Conservation (phyloP, 2,888 invertebrate species). For the Caenorhabditis doughertyi region DNA sequence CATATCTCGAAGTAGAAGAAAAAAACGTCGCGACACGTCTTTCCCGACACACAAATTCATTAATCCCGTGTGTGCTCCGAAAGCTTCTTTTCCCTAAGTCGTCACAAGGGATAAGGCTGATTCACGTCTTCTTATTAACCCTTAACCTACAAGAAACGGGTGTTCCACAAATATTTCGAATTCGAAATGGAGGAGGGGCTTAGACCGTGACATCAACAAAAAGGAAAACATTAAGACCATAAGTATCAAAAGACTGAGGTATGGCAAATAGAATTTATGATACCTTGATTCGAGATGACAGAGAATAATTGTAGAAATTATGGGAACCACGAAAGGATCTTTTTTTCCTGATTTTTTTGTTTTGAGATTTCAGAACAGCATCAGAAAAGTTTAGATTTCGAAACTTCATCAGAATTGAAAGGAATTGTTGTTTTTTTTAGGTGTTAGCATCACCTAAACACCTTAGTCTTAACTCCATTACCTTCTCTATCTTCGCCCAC, state of each 20-base stretch:
- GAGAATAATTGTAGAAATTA: too few relatives aligned
- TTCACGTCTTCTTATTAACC: conserved; percentile 28
- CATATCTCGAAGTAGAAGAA: conserved; percentile 47
- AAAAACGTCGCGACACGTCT: conserved; percentile 36
- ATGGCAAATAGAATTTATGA: too few relatives aligned
- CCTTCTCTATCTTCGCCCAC: conserved; percentile 24
- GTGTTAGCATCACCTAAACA: conserved; percentile 4
- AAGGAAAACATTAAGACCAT: too few relatives aligned
- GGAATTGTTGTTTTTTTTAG: neutral
- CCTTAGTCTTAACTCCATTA: conserved; percentile 14
- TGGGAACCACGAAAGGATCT: too few relatives aligned
- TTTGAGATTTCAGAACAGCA: neutral
- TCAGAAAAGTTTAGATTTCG: neutral
- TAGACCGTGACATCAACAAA: too few relatives aligned
- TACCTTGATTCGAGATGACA: too few relatives aligned
- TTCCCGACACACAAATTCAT: conserved; percentile 52
- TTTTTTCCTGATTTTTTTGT: too few relatives aligned
- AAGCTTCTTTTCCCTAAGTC: conserved; percentile 38
- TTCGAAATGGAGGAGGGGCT: too few relatives aligned
- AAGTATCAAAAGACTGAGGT: too few relatives aligned
- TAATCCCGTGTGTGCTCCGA: conserved; percentile 44
- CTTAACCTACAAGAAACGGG: conserved; percentile 1
- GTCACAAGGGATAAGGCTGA: conserved; percentile 52
- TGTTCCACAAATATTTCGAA: neutral
- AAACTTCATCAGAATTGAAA: too few relatives aligned